Conservation (phyloP, 2,888 invertebrate genomes). For the Stictocephala bisonia region DNA sequence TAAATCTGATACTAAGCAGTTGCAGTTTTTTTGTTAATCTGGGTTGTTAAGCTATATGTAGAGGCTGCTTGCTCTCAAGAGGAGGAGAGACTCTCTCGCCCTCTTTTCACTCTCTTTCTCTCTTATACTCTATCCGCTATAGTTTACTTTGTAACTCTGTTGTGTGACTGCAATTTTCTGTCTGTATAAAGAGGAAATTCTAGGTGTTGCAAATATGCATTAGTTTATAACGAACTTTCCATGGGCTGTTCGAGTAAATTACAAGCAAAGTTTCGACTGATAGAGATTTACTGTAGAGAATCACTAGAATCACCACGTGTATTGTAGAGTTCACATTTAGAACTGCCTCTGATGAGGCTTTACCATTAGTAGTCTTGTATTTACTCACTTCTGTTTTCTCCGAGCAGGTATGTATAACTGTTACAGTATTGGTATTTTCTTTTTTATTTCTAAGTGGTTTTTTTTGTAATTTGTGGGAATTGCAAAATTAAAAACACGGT, state of each 20-base stretch:
- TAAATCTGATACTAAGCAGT: constrained; percentile 30
- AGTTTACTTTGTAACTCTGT: constrained; percentile 58
- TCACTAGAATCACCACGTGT: constrained; percentile 48
- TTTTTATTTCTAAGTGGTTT: too few relatives aligned
- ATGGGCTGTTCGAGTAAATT: constrained; percentile 59
- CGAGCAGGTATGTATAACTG: constrained; percentile 41
- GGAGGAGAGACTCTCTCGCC: constrained; percentile 41
- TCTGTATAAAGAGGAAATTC: constrained; percentile 50
- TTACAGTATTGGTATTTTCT: neutral
- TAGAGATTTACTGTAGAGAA: constrained; percentile 47
- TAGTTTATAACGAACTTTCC: constrained; percentile 56
- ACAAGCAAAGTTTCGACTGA: constrained; percentile 51
- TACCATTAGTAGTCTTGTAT: constrained; percentile 45
- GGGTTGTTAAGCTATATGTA: constrained; percentile 50
- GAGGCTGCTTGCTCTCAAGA: constrained; percentile 46
- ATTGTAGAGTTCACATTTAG: constrained; percentile 51
- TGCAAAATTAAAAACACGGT: constrained; percentile 37
- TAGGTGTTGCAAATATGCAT: constrained; percentile 62
- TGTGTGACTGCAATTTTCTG: constrained; percentile 56
- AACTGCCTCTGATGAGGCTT: constrained; percentile 28
- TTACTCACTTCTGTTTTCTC: constrained; percentile 43
- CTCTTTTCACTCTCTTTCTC: constrained; percentile 41
- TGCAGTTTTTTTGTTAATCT: constrained; percentile 45
- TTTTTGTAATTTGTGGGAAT: too few relatives aligned
- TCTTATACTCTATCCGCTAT: constrained; percentile 51